These are phyloP conservation scores for Notothenia rossii DNA, from an alignment of 2,113 vertebrate genomes.

Conservation along the genomic window DNA sequence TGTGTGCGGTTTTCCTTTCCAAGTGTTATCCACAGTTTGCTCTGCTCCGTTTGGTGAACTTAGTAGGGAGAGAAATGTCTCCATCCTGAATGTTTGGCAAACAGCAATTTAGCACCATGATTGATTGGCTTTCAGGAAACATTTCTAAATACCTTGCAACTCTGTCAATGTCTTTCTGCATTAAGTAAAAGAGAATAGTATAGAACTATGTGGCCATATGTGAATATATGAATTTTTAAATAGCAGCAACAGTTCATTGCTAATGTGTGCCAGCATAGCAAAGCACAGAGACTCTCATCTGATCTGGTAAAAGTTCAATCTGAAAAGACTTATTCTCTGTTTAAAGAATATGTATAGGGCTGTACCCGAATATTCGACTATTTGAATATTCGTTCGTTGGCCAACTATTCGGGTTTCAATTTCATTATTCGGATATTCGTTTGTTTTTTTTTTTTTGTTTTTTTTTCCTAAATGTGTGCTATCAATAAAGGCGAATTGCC, in stretches of 20 bases:
- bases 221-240: conserved; percentile 4
- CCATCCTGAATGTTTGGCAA: neutral
- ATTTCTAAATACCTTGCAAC: neutral
- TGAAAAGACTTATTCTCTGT: too few relatives aligned
- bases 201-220: neutral
- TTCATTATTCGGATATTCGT: too few relatives aligned
- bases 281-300: neutral
- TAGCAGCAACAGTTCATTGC: conserved; percentile 6
- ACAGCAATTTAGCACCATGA: neutral
- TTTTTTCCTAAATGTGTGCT: too few relatives aligned
- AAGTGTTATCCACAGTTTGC: neutral
- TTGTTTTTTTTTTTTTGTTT: too few relatives aligned
- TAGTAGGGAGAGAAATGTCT: neutral
- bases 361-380: too few relatives aligned
- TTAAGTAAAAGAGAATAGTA: neutral
- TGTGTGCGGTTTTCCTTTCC: conserved; percentile 7
- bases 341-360: too few relatives aligned
- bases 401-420: too few relatives aligned
- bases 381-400: too few relatives aligned
- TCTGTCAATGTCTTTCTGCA: conserved; percentile 13
- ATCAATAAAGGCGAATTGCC: too few relatives aligned
- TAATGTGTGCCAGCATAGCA: conserved; percentile 1
- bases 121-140: conserved; percentile 12
- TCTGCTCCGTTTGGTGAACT: neutral
- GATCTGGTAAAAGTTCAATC: neutral